Base-by-base conservation (phyloP, 92 coral and sea anemone genomes). In the Palythoa grandiflora region DNA sequence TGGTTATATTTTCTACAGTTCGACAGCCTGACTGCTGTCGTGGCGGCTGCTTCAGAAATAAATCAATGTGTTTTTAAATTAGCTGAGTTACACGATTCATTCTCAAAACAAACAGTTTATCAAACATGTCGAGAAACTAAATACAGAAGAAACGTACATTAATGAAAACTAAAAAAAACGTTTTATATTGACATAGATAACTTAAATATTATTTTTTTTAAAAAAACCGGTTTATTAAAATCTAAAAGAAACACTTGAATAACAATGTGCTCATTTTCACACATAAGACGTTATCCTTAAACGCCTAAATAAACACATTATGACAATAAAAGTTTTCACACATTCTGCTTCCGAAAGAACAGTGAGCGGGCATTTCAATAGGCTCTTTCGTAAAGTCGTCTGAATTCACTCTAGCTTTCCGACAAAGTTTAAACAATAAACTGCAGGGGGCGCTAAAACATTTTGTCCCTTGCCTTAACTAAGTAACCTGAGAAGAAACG, bases 361-460 rank as follows among this genome's bases (percentile, higher is more conserved):
- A 71, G 6, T 71, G 75, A 71, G 39, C 75, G 6, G 75, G 75
- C 75, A 71, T 71, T 71, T 71, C 75, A 71, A 71, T 12, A 16
- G 37, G 73, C 28, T 20, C 73, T 68, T 68, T 20, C 37, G 37
- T 68, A 68, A 68, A 68, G 20, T 9, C 36, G 73, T 68, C 73
- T 20, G 37, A 16, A 68, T 1, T 5, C 3, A 71, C 75, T 3
- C 75, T 4, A 10, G 38, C 48, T 71, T 71, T 10, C 48, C 48
- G 75, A 71, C 39, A 71, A 71, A 71, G 75, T 71, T 44, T 71
- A 36, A 36, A 71, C 75, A 20, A 71, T 36, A 71, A 16, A 35
- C 44, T 71, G 75, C 28, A 28, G 28, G 28, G 28, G 28, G 28
- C 28, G 28, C 28, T 28, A 28, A 28, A 28, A 28, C 28, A 28